Conservation (phyloP, 2,113 vertebrate genomes). For the Chaetodon trifascialis region DNA sequence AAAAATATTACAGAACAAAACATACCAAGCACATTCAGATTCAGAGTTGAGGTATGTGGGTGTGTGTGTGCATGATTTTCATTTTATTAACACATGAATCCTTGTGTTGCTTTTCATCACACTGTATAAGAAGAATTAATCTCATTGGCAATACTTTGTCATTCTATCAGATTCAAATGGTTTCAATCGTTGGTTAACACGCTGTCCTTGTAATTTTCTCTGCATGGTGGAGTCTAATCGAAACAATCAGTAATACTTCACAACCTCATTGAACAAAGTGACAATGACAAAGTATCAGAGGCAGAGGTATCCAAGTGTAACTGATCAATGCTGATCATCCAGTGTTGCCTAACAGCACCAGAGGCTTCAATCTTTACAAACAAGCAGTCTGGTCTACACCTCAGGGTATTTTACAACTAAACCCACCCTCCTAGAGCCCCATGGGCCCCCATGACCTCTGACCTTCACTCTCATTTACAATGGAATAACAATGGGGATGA, state of each 20-base stretch:
- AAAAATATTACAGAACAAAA: not conserved
- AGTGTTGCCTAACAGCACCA: not conserved
- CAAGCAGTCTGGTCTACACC: not conserved
- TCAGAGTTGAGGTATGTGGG: not conserved
- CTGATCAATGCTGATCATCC: not conserved
- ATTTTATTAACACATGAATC: not conserved
- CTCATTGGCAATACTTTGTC: not conserved
- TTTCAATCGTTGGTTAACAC: not conserved
- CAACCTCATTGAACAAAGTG: not conserved
- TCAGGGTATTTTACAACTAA: not conserved
- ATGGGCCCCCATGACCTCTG: not conserved
- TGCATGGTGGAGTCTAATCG: not conserved
- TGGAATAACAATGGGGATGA: not conserved
- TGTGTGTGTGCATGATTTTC: not conserved
- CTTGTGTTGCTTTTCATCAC: not conserved
- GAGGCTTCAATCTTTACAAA: not conserved
- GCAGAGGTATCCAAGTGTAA: not conserved
- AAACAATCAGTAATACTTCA: not conserved
- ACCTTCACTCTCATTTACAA: not conserved
- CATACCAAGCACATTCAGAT: conserved; percentile 9
- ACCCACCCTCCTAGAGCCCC: not conserved
- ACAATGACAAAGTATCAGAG: not conserved
- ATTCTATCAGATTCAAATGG: not conserved
- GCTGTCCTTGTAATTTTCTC: not conserved
- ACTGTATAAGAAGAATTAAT: not conserved